Evolutionary conservation across 2,888 invertebrate genomes (phyloP), one percentile per base, ranked within the genome.

Genomic region (Andrena chrysosceles): DNA sequence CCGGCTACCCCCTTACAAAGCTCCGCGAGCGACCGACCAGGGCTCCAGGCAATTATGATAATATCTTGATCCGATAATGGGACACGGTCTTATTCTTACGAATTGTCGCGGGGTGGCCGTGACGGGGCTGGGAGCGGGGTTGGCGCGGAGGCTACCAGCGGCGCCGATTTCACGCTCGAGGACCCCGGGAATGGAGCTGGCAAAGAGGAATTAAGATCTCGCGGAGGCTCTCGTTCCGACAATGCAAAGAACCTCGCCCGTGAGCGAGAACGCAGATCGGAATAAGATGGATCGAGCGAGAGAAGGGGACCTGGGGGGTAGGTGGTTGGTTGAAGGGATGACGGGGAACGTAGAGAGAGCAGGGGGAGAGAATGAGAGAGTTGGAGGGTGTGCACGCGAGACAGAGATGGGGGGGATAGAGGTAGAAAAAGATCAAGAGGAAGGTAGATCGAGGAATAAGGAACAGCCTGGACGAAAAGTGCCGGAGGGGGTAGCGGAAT

Each of bases 61-160:
- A 88, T 88, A 88, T 87, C 88, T 88, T 87, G 88, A 88, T 88
- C 88, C 88, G 88, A 88, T 88, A 88, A 88, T 87, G 88, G 87
- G 87, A 86, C 87, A 80, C 83, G 86, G 83, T 86, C 87, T 88
- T 88, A 87, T 88, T 88, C 87, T 86, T 88, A 85, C 87, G 86
- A 88, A 87, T 88, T 86, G 87, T 87, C 87, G 81, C 87, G 85
- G 81, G 86, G 29, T 77, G 77, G 74, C 64, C 81, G 84, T 67
- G 29, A 42, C 3, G 73, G 60, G 49, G 35, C 35, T 33, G n/a
- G 26, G n/a, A 23, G 68, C n/a, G 68, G 66, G 67, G 59, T 10
- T 29, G 31, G 23, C 31, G 79, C 42, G 42, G 42, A 78, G 84
- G 76, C 60, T 63, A 69, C 62, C 60, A 56, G 20, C 70, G 77